These are phyloP conservation scores for Melanotaenia boesemani DNA, from an alignment of 2,797 vertebrate genomes.

Conservation along the genomic window DNA sequence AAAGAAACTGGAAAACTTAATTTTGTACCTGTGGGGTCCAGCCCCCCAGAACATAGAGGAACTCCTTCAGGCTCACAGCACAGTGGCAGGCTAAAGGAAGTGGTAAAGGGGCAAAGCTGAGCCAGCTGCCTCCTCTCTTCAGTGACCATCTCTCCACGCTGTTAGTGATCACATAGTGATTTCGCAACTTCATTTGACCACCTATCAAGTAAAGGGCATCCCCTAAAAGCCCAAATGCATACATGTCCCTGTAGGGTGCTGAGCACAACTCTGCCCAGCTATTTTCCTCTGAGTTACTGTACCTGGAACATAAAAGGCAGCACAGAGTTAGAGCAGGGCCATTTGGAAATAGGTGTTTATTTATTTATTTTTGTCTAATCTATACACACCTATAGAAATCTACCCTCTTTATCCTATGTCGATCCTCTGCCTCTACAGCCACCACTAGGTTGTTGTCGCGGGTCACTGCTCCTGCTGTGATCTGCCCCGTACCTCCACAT, in stretches of 20 bases:
- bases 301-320: constrained; percentile 78
- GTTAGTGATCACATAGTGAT: constrained; percentile 87
- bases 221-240: constrained; percentile 81
- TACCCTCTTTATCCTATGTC: constrained; percentile 84
- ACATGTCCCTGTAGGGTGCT: constrained; percentile 87
- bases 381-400: constrained; percentile 88
- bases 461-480: constrained; percentile 87
- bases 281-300: constrained; percentile 81
- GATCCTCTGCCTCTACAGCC: constrained; percentile 85
- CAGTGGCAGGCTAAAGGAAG: constrained; percentile 86
- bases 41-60: constrained; percentile 90
- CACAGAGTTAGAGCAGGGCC: not conserved
- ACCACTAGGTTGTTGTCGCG: constrained; percentile 87
- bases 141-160: constrained; percentile 87
- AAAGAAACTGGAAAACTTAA: not conserved
- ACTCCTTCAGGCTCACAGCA: constrained; percentile 82
- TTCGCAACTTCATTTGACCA: constrained; percentile 89
- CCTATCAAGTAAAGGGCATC: constrained; percentile 87
- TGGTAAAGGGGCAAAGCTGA: constrained; percentile 85
- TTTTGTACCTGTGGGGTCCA: constrained; percentile 91
- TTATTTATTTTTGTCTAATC: no score
- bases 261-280: constrained; percentile 88
- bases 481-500: constrained; percentile 78
- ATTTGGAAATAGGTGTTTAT: not conserved
- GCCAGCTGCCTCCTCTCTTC: constrained; percentile 87